A percentile compares a stretch with the other conserved stretches of the same genome.
Conservation (phyloP, 2,888 invertebrate genomes). For the Tenthredo mesomela region DNA sequence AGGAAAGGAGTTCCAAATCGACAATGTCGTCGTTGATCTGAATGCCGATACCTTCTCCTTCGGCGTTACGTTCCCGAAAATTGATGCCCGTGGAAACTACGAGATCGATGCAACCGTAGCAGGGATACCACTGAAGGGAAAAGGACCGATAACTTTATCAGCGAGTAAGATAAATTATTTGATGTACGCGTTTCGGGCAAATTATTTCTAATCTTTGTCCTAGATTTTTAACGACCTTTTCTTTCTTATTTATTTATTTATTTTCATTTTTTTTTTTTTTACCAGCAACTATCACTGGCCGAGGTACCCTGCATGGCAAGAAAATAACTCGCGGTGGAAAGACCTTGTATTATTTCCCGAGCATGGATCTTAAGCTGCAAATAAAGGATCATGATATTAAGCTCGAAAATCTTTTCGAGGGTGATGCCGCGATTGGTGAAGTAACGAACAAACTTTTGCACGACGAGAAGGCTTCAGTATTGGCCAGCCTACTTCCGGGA, state of each 20-base stretch:
- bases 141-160: not conserved
- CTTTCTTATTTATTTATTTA: too few species aligned
- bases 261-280: not conserved
- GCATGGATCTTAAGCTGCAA: slow-evolving; percentile 18
- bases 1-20: not conserved
- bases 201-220: not conserved
- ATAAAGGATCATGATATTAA: not conserved
- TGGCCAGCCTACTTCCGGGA: not conserved
- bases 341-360: slow-evolving; percentile 3
- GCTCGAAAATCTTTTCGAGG: slow-evolving; percentile 9
- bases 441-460: slow-evolving; percentile 23
- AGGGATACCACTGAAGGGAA: slow-evolving; percentile 11
- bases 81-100: not conserved
- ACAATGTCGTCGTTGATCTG: slow-evolving; percentile 75
- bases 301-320: slow-evolving; percentile 54
- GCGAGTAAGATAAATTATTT: not conserved
- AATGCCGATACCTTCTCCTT: not conserved
- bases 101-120: slow-evolving; percentile 16
- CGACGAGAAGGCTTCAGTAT: not conserved
- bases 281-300: not conserved
- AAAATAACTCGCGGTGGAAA: not conserved
- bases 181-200: not conserved
- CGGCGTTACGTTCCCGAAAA: not conserved
- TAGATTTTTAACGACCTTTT: not conserved
- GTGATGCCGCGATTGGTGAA: not conserved